A percentile compares a stretch with the other conserved stretches of the same genome.
Conservation (phyloP, 1,140 invertebrate species). For the Euura lappo region DNA sequence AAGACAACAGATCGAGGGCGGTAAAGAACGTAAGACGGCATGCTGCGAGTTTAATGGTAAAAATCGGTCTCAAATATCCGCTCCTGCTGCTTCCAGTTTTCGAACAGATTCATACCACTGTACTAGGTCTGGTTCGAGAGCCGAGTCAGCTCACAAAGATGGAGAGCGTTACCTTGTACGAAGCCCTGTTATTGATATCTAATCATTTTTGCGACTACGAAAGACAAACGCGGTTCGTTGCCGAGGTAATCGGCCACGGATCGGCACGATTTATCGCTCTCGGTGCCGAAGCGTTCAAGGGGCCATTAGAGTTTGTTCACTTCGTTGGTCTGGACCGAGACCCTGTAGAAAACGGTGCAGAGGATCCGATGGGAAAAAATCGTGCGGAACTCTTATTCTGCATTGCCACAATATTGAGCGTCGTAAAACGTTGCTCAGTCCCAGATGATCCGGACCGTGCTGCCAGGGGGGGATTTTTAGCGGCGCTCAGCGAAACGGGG, state of each 20-base stretch:
- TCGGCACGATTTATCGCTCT: conserved; percentile 69
- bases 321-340: conserved; percentile 79
- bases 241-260: conserved; percentile 75
- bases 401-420: conserved; percentile 77
- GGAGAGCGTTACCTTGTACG: conserved; percentile 81
- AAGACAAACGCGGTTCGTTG: conserved; percentile 80
- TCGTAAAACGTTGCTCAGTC: conserved; percentile 84
- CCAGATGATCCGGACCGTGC: conserved; percentile 82
- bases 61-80: conserved; percentile 87
- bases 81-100: conserved; percentile 85
- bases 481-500: conserved; percentile 74
- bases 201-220: conserved; percentile 91
- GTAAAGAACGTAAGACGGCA: conserved; percentile 87
- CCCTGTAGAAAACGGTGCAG: conserved; percentile 67
- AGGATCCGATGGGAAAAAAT: conserved; percentile 67
- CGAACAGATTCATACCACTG: conserved; percentile 79
- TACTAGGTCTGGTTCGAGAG: conserved; percentile 64
- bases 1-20: conserved; percentile 68
- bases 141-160: conserved; percentile 78
- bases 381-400: conserved; percentile 71
- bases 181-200: conserved; percentile 80
- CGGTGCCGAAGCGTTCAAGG: conserved; percentile 63
- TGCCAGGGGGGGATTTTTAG: conserved; percentile 80
- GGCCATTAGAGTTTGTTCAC: conserved; percentile 72
- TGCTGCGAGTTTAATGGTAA: conserved; percentile 88